Percentiles rank a stretch among this genome's conserved stretches.
These are phyloP conservation scores for Amphiprion percula DNA, from an alignment of 2,113 vertebrate species.

Conservation along the genomic window DNA sequence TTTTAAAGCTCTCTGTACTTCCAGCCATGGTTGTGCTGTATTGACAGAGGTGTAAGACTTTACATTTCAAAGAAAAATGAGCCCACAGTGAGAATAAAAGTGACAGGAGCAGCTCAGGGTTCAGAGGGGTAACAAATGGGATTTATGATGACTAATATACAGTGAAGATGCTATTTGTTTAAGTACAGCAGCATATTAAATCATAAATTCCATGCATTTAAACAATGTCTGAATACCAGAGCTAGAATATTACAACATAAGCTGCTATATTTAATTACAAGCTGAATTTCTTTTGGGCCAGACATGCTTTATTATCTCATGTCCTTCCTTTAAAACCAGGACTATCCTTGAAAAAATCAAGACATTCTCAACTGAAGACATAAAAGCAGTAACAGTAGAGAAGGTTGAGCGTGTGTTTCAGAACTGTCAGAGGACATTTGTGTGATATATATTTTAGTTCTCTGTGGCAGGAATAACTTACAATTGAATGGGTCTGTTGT, in stretches of 20 bases:
- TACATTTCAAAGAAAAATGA: no score
- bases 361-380: slow-evolving; percentile 16
- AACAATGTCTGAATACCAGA: not conserved
- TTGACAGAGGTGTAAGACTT: no score
- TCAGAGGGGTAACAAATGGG: not conserved
- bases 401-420: not conserved
- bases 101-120: no score
- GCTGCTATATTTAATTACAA: not conserved
- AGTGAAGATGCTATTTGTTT: not conserved
- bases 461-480: slow-evolving; percentile 82
- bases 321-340: slow-evolving; percentile 37
- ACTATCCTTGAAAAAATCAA: not conserved
- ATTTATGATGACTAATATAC: not conserved
- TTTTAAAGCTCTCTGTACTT: no score
- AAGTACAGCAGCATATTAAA: not conserved
- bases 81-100: no score
- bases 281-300: not conserved
- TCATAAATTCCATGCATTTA: not conserved
- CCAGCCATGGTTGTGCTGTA: no score
- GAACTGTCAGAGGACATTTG: not conserved
- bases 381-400: not conserved
- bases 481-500: slow-evolving; percentile 88
- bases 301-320: not conserved
- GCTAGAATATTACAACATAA: not conserved
- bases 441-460: slow-evolving; percentile 16